Evolutionary conservation across 2,113 vertebrate genomes (phyloP).

Genomic region (Cisticola juncidis): DNA sequence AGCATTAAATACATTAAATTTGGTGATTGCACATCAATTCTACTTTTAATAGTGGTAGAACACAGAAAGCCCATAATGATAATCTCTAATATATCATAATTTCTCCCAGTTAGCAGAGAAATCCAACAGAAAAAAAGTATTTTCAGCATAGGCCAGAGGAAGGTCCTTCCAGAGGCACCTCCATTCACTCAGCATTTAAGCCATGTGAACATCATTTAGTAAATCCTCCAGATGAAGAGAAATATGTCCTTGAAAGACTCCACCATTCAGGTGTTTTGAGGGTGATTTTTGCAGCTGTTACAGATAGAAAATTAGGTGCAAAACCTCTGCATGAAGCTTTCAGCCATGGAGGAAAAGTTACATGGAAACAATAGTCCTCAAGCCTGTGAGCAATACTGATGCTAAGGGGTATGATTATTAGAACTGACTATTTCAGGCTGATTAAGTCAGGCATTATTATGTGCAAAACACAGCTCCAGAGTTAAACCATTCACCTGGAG

Average conservation of each 20-base stretch:
- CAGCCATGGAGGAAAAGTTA: not conserved
- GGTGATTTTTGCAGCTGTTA: not conserved
- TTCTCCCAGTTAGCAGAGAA: not conserved
- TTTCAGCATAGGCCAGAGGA: not conserved
- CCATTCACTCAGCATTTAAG: not conserved
- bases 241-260: not conserved
- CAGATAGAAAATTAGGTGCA: not conserved
- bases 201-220: not conserved
- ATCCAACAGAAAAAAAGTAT: not conserved
- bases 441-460: not conserved
- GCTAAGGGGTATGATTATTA: not conserved
- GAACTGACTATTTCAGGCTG: not conserved
- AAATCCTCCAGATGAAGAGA: not conserved
- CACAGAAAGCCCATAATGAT: not conserved
- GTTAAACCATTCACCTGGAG: rapidly evolving
- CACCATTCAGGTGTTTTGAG: not conserved
- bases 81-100: not conserved
- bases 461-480: not conserved
- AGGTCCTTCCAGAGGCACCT: not conserved
- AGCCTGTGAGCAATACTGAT: not conserved
- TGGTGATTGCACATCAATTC: not conserved
- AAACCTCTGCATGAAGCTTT: not conserved
- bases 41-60: not conserved
- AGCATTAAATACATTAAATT: not conserved
- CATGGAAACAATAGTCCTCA: not conserved